phyloP scores from a whole-genome alignment of 1,140 invertebrate species.

The Magallana ariakensis region DNA sequence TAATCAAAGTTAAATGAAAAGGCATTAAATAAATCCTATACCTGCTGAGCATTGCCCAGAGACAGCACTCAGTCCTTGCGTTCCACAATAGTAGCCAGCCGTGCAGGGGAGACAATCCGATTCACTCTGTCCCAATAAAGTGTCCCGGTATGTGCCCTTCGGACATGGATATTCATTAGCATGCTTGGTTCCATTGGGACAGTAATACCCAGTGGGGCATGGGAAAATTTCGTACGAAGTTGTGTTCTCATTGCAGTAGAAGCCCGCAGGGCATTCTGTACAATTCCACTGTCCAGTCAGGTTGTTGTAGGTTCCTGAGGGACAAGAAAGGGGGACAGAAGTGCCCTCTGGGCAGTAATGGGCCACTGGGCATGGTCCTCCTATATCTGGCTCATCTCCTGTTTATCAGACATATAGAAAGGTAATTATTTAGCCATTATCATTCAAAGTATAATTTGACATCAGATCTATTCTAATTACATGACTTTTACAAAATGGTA shows the following conservation, averaged over 20 bases:
- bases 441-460: too few relatives aligned
- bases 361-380: slow-evolving; percentile 74
- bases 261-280: slow-evolving; percentile 70
- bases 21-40: slow-evolving; percentile 17
- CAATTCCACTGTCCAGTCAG: slow-evolving; percentile 71
- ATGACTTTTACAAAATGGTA: too few relatives aligned
- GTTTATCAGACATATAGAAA: slow-evolving; percentile 27
- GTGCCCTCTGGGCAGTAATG: slow-evolving; percentile 77
- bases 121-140: slow-evolving; percentile 60
- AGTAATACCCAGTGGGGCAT: slow-evolving; percentile 75
- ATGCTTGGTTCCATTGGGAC: slow-evolving; percentile 71
- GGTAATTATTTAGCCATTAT: too few relatives aligned
- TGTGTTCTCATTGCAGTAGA: slow-evolving; percentile 76
- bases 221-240: slow-evolving; percentile 72
- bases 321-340: slow-evolving; percentile 72
- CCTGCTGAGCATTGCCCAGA: slow-evolving; percentile 73
- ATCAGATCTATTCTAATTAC: too few relatives aligned
- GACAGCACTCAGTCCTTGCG: slow-evolving; percentile 64
- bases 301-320: slow-evolving; percentile 76
- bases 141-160: slow-evolving; percentile 69
- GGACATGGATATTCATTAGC: slow-evolving; percentile 73
- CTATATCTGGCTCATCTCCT: slow-evolving; percentile 70
- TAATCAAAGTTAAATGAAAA: too few relatives aligned
- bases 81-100: slow-evolving; percentile 72
- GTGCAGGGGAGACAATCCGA: slow-evolving; percentile 74